A percentile compares a stretch with the other conserved stretches of the same genome.
These are phyloP conservation scores for Ceratitis capitata DNA, from an alignment of 1,140 invertebrate species.

Conservation along the genomic window DNA sequence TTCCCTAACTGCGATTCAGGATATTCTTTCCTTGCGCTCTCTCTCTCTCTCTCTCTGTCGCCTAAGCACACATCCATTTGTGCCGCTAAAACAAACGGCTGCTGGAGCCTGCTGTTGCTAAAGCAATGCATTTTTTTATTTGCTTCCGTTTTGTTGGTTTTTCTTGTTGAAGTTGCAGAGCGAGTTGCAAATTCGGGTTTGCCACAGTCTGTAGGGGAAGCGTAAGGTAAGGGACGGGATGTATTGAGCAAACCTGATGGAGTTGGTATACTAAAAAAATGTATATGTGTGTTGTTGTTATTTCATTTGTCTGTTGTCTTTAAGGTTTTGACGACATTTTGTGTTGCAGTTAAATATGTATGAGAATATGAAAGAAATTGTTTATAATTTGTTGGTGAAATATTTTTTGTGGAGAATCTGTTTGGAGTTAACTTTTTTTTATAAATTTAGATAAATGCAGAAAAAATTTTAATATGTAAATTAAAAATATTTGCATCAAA, in stretches of 20 bases:
- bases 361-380: neutral
- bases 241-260: neutral
- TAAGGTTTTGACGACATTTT: neutral
- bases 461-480: too few species aligned
- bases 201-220: conserved; percentile 24
- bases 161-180: neutral
- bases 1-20: neutral
- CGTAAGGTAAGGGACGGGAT: neutral
- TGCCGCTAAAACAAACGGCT: neutral
- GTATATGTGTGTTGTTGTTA: neutral
- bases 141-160: neutral
- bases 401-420: too few species aligned
- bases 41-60: neutral
- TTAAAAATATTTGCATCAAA: too few species aligned
- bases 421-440: too few species aligned
- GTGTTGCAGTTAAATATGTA: neutral
- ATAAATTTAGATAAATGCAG: too few species aligned
- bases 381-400: neutral
- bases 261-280: neutral
- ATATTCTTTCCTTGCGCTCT: neutral
- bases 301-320: neutral
- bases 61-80: neutral
- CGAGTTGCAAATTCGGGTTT: conserved; percentile 33
- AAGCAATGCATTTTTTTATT: neutral
- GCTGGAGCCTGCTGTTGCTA: neutral